A percentile compares a stretch with the other conserved stretches of the same genome.
Conservation (phyloP, 2,888 invertebrate genomes). For the Aphrophora alni region DNA sequence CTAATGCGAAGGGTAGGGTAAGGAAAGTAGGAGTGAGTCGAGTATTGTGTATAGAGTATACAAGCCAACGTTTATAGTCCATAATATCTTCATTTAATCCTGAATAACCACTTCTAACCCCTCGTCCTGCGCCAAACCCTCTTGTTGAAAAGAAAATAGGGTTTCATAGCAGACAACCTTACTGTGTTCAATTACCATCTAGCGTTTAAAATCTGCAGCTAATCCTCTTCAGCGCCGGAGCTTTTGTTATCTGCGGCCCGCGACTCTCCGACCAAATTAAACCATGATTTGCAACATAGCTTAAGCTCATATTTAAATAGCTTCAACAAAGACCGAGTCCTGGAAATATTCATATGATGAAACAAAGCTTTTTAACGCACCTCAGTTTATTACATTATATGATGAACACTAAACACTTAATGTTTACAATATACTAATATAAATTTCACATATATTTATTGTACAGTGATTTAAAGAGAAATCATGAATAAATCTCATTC, state of each 20-base stretch:
- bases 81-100: slow-evolving; percentile 50
- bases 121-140: slow-evolving; percentile 30
- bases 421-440: no score
- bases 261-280: slow-evolving; percentile 37
- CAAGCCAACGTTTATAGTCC: slow-evolving; percentile 57
- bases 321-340: not conserved
- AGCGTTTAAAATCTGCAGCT: slow-evolving; percentile 41
- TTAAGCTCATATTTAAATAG: not conserved
- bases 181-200: slow-evolving; percentile 34
- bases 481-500: no score
- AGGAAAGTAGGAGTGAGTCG: slow-evolving; percentile 16
- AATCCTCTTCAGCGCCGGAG: slow-evolving; percentile 30
- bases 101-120: slow-evolving; percentile 43
- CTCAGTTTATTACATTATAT: no score
- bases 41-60: slow-evolving; percentile 55
- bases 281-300: slow-evolving; percentile 38
- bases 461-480: no score
- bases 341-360: not conserved
- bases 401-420: no score
- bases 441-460: no score
- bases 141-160: slow-evolving; percentile 39
- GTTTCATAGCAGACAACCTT: slow-evolving; percentile 37
- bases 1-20: slow-evolving; percentile 38
- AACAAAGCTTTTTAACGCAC: not conserved
- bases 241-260: slow-evolving; percentile 39